Base-by-base conservation (phyloP, 2,113 vertebrate genomes). In the Albula goreensis region DNA sequence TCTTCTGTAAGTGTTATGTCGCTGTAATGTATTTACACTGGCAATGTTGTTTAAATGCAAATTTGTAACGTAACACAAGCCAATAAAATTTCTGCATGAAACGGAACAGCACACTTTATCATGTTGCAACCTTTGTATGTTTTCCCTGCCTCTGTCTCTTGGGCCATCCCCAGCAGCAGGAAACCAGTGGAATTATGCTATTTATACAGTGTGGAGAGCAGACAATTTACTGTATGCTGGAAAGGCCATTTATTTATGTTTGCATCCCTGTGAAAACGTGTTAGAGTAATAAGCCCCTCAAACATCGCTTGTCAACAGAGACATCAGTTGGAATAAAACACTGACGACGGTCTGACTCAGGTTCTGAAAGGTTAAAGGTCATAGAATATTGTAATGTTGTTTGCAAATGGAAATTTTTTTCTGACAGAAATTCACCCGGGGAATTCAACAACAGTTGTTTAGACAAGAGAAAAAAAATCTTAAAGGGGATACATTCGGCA, bases 21-120 rank as follows among this genome's bases (percentile, higher is more conserved):
- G 92, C 83, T 90, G 89, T 88, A 91, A 88, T 94, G 91, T 96
- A 92, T 94, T 95, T 95, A 93, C 90, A 94, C 91, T 92, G 90
- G 86, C 86, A 88, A 84, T 94, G 89, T 94, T 94, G 91, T 93
- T 94, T 92, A 94, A 86, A 93, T 92, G 89, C 89, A 91, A 94
- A 91, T 81, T 74, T 94, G 87, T 92, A 92, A 92, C 88, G 91
- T 89, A 88, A 79, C 50, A 80, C 86, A 82, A 87, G 84, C 74
- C 81, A 81, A 86, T 86, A 87, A 89, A 84, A 87, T 89, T 93
- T 87, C 86, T 95, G 95, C 94, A 96, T 95, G 96, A 94, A 90
- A 89, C 91, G 91, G 74, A 86, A 86, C 25, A 6, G 50, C 57
- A 19, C 74, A 9, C 7, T 80, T 82, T 17, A 53, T 80, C 78